Base-by-base conservation (phyloP, 2,113 vertebrate genomes). In the Ammodramus savannarum region DNA sequence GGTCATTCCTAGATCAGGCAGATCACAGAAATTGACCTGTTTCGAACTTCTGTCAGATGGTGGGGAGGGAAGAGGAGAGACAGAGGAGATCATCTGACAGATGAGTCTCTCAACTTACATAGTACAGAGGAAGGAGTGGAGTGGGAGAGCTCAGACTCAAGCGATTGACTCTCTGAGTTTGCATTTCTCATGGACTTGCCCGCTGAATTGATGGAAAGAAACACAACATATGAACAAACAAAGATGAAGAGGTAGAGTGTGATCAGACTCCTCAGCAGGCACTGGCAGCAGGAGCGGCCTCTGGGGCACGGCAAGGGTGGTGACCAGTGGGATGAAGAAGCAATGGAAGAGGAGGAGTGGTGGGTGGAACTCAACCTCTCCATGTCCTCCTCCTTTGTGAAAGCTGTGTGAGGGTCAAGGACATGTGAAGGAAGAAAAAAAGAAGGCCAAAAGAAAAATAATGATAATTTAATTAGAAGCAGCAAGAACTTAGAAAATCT, bases 101-200 rank as follows among this genome's bases (percentile, higher is more conserved):
- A 89, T 54, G 54, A 79, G 74, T 83, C 62, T 93, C 93, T 96
- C 85, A 96, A 99, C 98, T 98, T 99, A 98, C 98, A 98, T 96
- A 98, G 97, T 27, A 98, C 87, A 97, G 96, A 97, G 96, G 97
- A 92, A 98, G 85, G 61, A 97, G 90, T 91, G 87, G 91, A 96
- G 94, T 88, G 89, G 89, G 63, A 96, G 85, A 96, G 85, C 89
- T 95, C 96, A 95, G 97, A 95, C 79, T 98, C 98, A 91, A 97
- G 89, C 85, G 86, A 93, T 67, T 91, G 59, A 95, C 85, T 94
- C 94, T 97, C 89, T 52, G 97, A 89, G 69, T 95, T 89, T 93
- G 96, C 91, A 94, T 87, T 96, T 97, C 96, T 96, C 96, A 49
- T 94, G 63, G 97, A 97, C 94, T 97, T 97, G 85, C 94, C 91